Evolutionary conservation across 2,797 vertebrate species (phyloP).

Genomic region (Tympanoctomys barrerae): DNA sequence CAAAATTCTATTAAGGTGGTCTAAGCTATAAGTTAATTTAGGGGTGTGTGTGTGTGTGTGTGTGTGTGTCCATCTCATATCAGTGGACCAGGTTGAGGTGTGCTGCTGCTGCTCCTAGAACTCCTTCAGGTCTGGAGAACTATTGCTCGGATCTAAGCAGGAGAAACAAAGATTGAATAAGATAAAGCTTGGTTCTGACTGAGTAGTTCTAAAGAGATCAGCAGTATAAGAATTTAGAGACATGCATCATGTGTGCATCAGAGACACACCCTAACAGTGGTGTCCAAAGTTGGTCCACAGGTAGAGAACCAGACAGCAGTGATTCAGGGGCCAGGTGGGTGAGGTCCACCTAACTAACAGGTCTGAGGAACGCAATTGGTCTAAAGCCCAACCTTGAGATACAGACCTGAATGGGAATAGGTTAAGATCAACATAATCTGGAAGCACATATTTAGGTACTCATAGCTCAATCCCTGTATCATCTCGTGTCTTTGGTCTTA

Average conservation of each 20-base stretch:
- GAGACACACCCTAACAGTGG: neutral
- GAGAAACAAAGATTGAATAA: neutral
- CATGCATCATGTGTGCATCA: neutral
- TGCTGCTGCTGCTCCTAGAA: neutral
- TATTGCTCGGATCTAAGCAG: neutral
- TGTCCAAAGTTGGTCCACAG: too few species aligned
- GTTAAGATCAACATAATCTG: neutral
- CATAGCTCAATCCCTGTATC: neutral
- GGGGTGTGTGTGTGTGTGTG: neutral
- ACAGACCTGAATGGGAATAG: neutral
- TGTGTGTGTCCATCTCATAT: too few species aligned
- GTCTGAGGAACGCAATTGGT: neutral
- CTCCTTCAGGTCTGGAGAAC: too few species aligned
- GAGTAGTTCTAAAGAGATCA: neutral
- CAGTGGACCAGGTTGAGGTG: neutral
- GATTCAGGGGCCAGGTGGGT: neutral
- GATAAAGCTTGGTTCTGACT: neutral
- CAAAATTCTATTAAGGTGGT: neutral
- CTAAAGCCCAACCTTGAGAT: neutral
- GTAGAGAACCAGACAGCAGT: neutral
- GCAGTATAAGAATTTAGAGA: neutral
- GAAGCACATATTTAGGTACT: too few species aligned
- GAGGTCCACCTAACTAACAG: neutral
- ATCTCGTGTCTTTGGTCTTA: neutral
- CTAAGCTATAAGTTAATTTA: neutral